Percentiles rank a stretch among this genome's conserved stretches.
These are phyloP conservation scores for Nothobranchius furzeri DNA, from an alignment of 2,113 vertebrate genomes.

Conservation along the genomic window DNA sequence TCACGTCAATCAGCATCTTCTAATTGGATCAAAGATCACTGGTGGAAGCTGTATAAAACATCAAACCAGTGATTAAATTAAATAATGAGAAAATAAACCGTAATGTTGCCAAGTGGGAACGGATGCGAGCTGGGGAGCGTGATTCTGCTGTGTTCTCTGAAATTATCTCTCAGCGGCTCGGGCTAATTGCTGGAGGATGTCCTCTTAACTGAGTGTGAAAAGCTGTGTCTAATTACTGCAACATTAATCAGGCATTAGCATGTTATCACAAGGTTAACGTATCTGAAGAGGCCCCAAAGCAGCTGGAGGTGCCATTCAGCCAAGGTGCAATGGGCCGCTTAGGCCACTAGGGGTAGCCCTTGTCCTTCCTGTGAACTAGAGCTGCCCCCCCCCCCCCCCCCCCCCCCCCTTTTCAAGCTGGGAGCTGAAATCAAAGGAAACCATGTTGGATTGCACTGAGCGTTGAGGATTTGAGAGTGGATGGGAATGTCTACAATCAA, in stretches of 20 bases:
- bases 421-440: constrained; percentile 55
- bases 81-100: constrained; percentile 78
- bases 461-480: constrained; percentile 36
- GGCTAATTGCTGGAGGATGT: constrained; percentile 81
- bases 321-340: constrained; percentile 54
- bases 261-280: constrained; percentile 83
- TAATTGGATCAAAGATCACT: constrained; percentile 78
- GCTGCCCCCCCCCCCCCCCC: not conserved
- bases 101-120: constrained; percentile 77
- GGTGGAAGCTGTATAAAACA: constrained; percentile 73
- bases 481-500: constrained; percentile 52
- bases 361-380: constrained; percentile 64
- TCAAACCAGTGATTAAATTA: constrained; percentile 76
- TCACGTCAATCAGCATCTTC: constrained; percentile 68
- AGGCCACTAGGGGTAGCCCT: constrained; percentile 80
- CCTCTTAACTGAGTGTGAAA: constrained; percentile 81
- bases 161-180: constrained; percentile 75
- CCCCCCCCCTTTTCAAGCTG: constrained; percentile 2
- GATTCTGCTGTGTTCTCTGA: constrained; percentile 66
- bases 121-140: constrained; percentile 62
- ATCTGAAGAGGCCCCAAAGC: constrained; percentile 77
- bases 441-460: constrained; percentile 62
- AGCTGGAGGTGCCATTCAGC: constrained; percentile 70
- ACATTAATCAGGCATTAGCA: constrained; percentile 81
- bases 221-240: constrained; percentile 82